phyloP scores from a whole-genome alignment of 1,140 invertebrate species.

The Bicyclus anynana region DNA sequence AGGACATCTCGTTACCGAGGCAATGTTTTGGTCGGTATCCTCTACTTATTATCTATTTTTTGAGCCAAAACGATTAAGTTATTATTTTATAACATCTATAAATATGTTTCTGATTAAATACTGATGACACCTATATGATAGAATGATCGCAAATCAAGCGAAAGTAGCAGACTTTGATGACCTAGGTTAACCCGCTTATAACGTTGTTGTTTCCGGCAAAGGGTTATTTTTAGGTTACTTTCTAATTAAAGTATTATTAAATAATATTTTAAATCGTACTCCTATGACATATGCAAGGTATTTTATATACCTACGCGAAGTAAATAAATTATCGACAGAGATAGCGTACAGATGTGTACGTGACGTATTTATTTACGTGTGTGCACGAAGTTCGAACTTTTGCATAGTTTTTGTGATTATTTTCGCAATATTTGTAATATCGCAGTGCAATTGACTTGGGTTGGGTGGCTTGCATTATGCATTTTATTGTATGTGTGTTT shows the following conservation, averaged over 20 bases:
- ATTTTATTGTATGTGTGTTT: slow-evolving; percentile 36
- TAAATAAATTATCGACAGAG: slow-evolving; percentile 13
- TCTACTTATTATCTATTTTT: slow-evolving; percentile 27
- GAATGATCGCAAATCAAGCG: slow-evolving; percentile 45
- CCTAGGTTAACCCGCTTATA: slow-evolving; percentile 69
- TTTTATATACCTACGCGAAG: slow-evolving; percentile 39
- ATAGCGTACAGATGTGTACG: slow-evolving; percentile 29
- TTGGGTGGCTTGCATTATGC: slow-evolving; percentile 8
- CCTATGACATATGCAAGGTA: slow-evolving; percentile 46
- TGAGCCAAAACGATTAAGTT: slow-evolving; percentile 10
- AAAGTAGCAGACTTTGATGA: slow-evolving; percentile 64
- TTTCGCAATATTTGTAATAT: slow-evolving; percentile 25
- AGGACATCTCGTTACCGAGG: slow-evolving; percentile 51
- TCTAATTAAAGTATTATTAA: slow-evolving; percentile 41
- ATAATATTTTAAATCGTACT: slow-evolving; percentile 33
- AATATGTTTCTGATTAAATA: slow-evolving; percentile 24
- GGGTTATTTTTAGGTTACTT: slow-evolving; percentile 59
- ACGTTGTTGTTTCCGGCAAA: slow-evolving; percentile 48
- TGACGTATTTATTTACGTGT: slow-evolving; percentile 33
- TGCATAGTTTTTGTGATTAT: slow-evolving; percentile 25
- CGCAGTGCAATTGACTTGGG: slow-evolving; percentile 14
- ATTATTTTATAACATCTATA: slow-evolving; percentile 8
- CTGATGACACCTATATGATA: slow-evolving; percentile 43
- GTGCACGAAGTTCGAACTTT: slow-evolving; percentile 18
- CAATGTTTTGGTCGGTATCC: slow-evolving; percentile 58